Conservation (phyloP, 2,113 vertebrate genomes). For the Lasiurus borealis region DNA sequence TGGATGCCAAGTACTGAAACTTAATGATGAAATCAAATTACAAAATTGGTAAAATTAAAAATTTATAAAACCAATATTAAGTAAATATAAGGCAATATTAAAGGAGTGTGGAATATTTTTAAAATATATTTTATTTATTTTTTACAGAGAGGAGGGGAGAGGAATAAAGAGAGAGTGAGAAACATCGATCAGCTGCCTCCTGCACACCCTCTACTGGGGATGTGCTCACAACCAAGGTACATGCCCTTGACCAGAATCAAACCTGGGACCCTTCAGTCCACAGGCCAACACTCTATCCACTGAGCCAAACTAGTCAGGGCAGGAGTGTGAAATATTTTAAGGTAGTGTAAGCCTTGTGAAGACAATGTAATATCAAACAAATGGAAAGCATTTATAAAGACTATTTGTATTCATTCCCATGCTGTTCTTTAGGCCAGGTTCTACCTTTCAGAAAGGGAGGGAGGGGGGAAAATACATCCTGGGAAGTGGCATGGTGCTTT, state of each 20-base stretch:
- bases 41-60: constrained; percentile 86
- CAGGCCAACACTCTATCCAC: too few species aligned
- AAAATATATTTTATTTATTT: too few species aligned
- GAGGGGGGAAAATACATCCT: neutral
- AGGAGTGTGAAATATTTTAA: neutral
- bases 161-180: too few species aligned
- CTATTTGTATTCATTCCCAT: neutral
- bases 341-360: neutral
- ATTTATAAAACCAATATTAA: constrained; percentile 51
- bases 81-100: neutral
- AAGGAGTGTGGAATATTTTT: neutral
- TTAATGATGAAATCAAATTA: constrained; percentile 86
- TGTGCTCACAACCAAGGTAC: too few species aligned
- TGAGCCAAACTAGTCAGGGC: too few species aligned
- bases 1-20: constrained; percentile 82
- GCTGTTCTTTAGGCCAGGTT: neutral
- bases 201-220: too few species aligned
- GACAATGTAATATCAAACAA: neutral
- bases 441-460: neutral
- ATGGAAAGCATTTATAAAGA: constrained; percentile 41
- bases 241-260: too few species aligned
- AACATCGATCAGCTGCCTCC: too few species aligned
- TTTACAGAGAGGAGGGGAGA: too few species aligned
- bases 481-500: neutral
- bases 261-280: too few species aligned